phyloP scores from a whole-genome alignment of 2,113 vertebrate species.

The Elaphurus davidianus region DNA sequence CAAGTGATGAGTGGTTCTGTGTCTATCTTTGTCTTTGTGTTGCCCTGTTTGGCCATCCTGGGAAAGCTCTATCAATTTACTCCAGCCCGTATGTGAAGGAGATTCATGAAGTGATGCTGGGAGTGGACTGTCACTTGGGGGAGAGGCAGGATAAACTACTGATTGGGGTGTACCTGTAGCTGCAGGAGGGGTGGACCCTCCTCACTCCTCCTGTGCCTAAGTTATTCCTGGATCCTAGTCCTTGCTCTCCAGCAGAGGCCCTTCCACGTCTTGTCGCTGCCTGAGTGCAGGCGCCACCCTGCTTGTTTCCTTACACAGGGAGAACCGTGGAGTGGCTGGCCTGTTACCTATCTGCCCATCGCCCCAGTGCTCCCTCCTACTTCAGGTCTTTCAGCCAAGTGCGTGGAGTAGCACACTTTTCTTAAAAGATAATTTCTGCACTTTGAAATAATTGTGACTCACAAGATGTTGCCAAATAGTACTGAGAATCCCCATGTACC shows the following conservation, averaged over 20 bases:
- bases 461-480: not conserved
- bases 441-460: not conserved
- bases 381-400: not conserved
- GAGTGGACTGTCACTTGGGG: no score
- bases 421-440: not conserved
- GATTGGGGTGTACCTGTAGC: not conserved
- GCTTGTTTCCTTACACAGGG: not conserved
- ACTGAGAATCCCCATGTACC: not conserved
- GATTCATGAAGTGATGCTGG: not conserved
- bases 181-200: not conserved
- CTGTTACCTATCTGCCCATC: not conserved
- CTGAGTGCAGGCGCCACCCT: not conserved
- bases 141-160: not conserved
- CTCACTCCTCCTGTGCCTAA: not conserved
- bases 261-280: rapidly evolving
- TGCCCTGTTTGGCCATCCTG: not conserved
- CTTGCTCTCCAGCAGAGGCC: not conserved
- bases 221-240: not conserved
- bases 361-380: not conserved
- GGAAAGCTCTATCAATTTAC: not conserved
- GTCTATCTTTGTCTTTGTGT: not conserved
- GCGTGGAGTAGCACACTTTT: not conserved
- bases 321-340: not conserved
- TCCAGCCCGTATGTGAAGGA: not conserved
- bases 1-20: not conserved